Evolutionary conservation across 2,113 vertebrate species (phyloP).

Genomic region (Mastomys coucha): DNA sequence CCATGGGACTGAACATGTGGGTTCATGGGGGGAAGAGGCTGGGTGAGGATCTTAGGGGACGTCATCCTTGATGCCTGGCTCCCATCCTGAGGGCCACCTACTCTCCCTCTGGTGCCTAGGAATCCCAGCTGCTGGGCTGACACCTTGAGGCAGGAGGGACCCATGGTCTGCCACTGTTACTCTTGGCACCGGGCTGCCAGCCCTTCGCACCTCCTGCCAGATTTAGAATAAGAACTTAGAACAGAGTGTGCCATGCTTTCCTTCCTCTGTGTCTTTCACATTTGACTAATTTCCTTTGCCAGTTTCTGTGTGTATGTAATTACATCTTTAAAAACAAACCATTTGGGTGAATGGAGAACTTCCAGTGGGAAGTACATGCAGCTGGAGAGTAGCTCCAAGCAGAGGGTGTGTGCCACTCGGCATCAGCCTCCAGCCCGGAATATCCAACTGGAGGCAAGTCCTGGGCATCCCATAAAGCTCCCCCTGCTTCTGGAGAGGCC

Average conservation of each 20-base stretch:
- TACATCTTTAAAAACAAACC: conserved; percentile 62
- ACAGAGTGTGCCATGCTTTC: conserved; percentile 68
- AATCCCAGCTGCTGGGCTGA: conserved; percentile 53
- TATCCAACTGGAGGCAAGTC: background rate
- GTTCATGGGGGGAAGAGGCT: background rate
- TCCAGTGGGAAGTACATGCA: conserved; percentile 41
- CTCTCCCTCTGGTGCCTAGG: conserved; percentile 41
- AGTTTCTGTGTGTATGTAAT: conserved; percentile 59
- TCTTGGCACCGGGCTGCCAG: conserved; percentile 63
- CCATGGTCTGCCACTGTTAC: background rate
- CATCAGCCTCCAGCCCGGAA: background rate
- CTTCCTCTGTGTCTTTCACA: conserved; percentile 53
- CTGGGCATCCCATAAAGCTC: background rate
- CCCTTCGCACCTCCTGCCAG: conserved; percentile 75
- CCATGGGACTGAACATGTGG: background rate
- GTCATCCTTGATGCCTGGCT: background rate
- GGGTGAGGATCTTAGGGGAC: background rate
- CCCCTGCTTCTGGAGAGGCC: background rate
- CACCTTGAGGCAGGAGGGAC: conserved; percentile 36
- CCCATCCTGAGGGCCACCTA: background rate
- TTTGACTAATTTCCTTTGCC: conserved; percentile 68
- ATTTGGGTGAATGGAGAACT: conserved; percentile 54
- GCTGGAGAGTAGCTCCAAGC: background rate
- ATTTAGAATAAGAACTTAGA: conserved; percentile 77
- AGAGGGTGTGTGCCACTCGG: background rate